These are phyloP conservation scores for Spheniscus mendiculus DNA, from an alignment of 2,113 vertebrate genomes.

Conservation along the genomic window DNA sequence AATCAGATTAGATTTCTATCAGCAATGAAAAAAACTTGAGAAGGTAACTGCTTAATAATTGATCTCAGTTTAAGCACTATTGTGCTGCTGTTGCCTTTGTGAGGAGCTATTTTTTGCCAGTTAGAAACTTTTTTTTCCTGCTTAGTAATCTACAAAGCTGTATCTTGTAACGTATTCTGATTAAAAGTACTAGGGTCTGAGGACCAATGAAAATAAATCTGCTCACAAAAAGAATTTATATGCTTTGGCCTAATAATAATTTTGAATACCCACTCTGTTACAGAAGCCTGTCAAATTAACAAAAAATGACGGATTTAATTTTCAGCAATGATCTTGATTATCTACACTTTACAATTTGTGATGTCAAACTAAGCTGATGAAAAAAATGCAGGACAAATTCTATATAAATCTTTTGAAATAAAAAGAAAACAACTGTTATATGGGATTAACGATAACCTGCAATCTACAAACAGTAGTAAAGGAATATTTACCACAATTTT, in stretches of 20 bases:
- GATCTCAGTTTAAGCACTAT: not conserved
- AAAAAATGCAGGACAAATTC: not conserved
- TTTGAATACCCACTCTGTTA: not conserved
- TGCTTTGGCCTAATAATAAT: not conserved
- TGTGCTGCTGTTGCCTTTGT: not conserved
- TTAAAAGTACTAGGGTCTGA: not conserved
- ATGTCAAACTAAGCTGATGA: not conserved
- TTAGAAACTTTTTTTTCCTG: not conserved
- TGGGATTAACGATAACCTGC: not conserved
- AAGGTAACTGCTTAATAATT: not conserved
- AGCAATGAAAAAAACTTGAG: not conserved
- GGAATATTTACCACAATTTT: not conserved
- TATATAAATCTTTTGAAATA: not conserved
- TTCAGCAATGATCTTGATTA: not conserved
- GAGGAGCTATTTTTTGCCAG: not conserved
- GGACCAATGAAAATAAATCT: not conserved
- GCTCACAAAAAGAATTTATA: not conserved
- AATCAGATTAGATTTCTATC: not conserved
- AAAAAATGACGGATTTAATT: not conserved
- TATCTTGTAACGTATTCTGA: not conserved
- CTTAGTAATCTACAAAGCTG: not conserved
- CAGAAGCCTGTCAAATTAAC: not conserved
- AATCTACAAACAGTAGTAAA: not conserved
- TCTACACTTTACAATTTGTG: not conserved
- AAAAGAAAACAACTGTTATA: not conserved